Evolutionary conservation across 37 sponge, comb jelly and placozoan species (phyloP).

Genomic region (Geodia barretti): DNA sequence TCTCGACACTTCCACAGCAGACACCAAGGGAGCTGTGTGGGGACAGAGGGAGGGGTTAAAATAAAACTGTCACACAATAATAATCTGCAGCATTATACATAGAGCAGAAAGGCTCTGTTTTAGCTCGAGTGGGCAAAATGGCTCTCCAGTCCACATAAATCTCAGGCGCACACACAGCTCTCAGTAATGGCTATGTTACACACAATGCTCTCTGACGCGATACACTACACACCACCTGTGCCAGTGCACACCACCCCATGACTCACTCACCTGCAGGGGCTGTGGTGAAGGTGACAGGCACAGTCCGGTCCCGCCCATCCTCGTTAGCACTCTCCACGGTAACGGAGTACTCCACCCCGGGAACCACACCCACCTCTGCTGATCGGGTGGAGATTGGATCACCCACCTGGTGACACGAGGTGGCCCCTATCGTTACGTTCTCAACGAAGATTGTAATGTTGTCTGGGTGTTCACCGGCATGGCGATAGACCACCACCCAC

Average conservation of each 20-base stretch:
- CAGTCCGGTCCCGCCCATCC: not conserved
- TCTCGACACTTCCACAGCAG: not conserved
- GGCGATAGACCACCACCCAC: not conserved
- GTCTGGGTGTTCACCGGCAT: not conserved
- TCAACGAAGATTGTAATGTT: not conserved
- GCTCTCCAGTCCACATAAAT: too few relatives aligned
- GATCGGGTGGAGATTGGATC: not conserved
- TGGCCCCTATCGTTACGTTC: not conserved
- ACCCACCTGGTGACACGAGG: not conserved
- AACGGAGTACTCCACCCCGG: not conserved
- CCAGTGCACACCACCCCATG: too few relatives aligned
- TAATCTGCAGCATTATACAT: too few relatives aligned
- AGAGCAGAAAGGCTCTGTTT: too few relatives aligned
- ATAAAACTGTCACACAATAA: not conserved
- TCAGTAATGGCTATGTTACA: too few relatives aligned
- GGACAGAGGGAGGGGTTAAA: not conserved
- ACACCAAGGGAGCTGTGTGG: not conserved
- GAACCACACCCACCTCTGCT: not conserved
- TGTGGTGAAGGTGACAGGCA: not conserved
- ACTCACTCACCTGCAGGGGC: not conserved
- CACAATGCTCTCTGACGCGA: too few relatives aligned
- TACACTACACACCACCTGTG: too few relatives aligned
- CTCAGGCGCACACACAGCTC: too few relatives aligned
- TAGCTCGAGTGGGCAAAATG: too few relatives aligned
- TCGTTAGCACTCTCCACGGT: not conserved